Base-by-base conservation (phyloP, 1,140 invertebrate genomes). In the Dysdera silvatica region DNA sequence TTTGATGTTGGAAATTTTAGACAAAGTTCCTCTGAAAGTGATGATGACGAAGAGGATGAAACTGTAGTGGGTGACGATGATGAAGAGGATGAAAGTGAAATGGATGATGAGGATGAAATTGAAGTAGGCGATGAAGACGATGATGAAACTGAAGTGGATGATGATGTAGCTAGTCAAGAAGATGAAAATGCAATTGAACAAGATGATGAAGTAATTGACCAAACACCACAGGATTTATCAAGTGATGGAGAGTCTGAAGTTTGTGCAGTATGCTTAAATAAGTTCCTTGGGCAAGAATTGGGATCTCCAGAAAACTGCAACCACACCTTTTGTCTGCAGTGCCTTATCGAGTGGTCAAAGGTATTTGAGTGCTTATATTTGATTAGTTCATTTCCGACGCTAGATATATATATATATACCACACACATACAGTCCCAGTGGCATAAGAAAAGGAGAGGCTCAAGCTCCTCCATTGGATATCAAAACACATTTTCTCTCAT, bases 281-380 rank as follows among this genome's bases (percentile, higher is more conserved):
- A 70, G 43, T 76, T 82, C 31, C 61, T 66, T 24, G 81, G 84
- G 47, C 86, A 93, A 77, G 83, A 87, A 74, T 79, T 94, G 43
- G 92, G 87, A 0, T 86, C 82, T 47, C 92, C 92, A 0, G 84
- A 89, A 60, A 81, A 81, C 12, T 96, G 93, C 76, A 87, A 92
- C 55, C 93, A 96, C 73, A 81, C 80, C 41, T 95, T 94, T 73
- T 95, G 92, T 75, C 77, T 89, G 3, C 85, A 89, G 43, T 95
- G 92, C 75, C 86, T 95, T 52, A 81, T 84, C 37, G 90, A 94
- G 74, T 95, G 93, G 93, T 85, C 89, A 6, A 91, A 87, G 73
- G 82, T 83, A 75, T 61, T 7, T 35, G n/a, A n/a, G n/a, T n/a
- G n/a, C n/a, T n/a, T n/a, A n/a, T n/a, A n/a, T n/a, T n/a, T n/a